These are phyloP conservation scores for Mycalesis mineus DNA, from an alignment of 2,888 invertebrate genomes.

Conservation along the genomic window DNA sequence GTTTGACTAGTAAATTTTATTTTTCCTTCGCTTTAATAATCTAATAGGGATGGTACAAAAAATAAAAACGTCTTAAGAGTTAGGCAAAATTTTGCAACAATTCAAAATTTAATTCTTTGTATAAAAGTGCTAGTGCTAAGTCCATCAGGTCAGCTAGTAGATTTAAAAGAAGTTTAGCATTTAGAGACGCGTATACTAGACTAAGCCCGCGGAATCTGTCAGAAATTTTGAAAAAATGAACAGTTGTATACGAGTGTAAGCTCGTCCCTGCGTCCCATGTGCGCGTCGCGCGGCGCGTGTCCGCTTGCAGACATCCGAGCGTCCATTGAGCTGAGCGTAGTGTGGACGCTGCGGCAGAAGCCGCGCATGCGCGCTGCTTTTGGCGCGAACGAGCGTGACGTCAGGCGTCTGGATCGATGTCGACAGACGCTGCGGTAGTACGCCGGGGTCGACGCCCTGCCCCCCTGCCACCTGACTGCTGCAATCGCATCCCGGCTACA, in stretches of 20 bases:
- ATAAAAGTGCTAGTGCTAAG: too few relatives aligned
- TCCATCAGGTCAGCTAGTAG: too few relatives aligned
- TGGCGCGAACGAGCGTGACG: conserved; percentile 78
- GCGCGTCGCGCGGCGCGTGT: conserved; percentile 64
- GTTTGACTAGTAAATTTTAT: too few relatives aligned
- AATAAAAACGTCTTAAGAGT: too few relatives aligned
- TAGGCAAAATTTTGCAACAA: too few relatives aligned
- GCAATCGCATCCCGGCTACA: conserved; percentile 70
- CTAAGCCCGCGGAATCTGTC: too few relatives aligned
- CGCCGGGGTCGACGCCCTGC: conserved; percentile 73
- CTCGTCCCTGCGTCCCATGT: too few relatives aligned
- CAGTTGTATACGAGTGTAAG: not conserved
- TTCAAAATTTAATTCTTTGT: too few relatives aligned
- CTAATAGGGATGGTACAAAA: too few relatives aligned
- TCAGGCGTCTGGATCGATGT: conserved; percentile 78
- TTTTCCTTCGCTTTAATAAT: too few relatives aligned
- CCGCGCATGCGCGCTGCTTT: conserved; percentile 75
- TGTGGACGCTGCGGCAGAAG: conserved; percentile 70
- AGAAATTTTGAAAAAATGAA: too few relatives aligned
- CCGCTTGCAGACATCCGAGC: conserved; percentile 64
- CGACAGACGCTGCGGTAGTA: conserved; percentile 79
- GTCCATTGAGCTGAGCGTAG: conserved; percentile 67
- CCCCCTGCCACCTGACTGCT: conserved; percentile 68
- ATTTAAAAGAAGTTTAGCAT: not conserved
- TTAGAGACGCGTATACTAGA: too few relatives aligned